phyloP scores from a whole-genome alignment of 2,888 invertebrate genomes.

The Elegia similella region DNA sequence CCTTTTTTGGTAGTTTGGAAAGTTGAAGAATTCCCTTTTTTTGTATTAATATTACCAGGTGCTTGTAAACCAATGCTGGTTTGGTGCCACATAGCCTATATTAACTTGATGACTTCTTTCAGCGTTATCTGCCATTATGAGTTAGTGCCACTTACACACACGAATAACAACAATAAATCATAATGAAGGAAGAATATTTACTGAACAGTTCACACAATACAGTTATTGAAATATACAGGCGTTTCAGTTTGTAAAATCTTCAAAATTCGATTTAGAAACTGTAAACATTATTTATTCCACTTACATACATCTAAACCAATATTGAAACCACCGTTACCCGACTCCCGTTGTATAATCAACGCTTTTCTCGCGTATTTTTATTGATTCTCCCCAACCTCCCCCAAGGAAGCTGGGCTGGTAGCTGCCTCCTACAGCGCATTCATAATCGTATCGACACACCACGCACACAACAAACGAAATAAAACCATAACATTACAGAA shows the following conservation, averaged over 20 bases:
- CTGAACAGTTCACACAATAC: background rate
- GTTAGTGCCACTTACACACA: too few species aligned
- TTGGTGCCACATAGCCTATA: too few species aligned
- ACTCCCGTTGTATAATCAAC: conserved; percentile 79
- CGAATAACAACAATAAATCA: background rate
- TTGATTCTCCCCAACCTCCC: conserved; percentile 71
- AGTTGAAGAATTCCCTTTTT: too few species aligned
- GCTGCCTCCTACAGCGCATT: conserved; percentile 80
- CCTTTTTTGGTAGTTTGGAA: too few species aligned
- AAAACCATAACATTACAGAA: conserved; percentile 48
- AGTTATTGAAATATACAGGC: background rate
- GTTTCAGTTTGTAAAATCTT: conserved; percentile 17
- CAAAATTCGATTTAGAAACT: conserved; percentile 41
- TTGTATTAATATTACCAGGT: too few species aligned
- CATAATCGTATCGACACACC: conserved; percentile 79
- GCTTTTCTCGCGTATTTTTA: conserved; percentile 80
- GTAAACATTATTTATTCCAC: conserved; percentile 50
- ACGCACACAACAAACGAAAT: conserved; percentile 49
- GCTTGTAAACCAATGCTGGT: too few species aligned
- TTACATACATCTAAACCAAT: conserved; percentile 53
- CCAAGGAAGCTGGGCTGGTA: conserved; percentile 71
- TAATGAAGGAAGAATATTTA: background rate
- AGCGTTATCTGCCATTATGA: too few species aligned
- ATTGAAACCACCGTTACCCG: conserved; percentile 69
- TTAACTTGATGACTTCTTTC: too few species aligned